Evolutionary conservation across 1,140 invertebrate genomes (phyloP).

Genomic region (Pygmarrhopalites habei): DNA sequence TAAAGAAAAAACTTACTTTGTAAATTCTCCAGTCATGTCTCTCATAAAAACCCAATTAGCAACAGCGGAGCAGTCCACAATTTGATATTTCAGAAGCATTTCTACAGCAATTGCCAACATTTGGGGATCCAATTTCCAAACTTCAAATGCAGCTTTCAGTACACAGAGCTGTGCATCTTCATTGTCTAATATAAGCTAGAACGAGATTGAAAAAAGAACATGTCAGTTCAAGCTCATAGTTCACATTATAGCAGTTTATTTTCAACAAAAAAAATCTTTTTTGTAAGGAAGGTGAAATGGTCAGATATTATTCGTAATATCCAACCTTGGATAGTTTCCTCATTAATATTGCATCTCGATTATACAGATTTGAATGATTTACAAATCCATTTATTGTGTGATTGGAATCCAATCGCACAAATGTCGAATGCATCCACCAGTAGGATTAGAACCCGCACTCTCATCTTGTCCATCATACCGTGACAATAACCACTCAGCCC

Average conservation of each 20-base stretch:
- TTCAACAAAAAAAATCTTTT: neutral
- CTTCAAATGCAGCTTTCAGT: conserved; percentile 82
- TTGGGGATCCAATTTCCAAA: conserved; percentile 92
- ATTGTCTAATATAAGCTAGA: conserved; percentile 52
- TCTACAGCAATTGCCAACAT: conserved; percentile 95
- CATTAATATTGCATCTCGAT: neutral
- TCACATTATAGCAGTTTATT: too few species aligned
- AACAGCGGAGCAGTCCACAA: conserved; percentile 92
- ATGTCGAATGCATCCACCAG: too few species aligned
- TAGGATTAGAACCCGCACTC: too few species aligned
- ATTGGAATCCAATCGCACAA: too few species aligned
- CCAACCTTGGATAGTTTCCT: conserved; percentile 3
- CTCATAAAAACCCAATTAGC: conserved; percentile 98
- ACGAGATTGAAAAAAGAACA: too few species aligned
- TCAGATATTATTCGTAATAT: neutral
- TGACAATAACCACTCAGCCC: too few species aligned
- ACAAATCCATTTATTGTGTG: too few species aligned
- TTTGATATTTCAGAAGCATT: conserved; percentile 94
- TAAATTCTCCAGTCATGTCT: conserved; percentile 89
- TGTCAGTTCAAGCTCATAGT: too few species aligned
- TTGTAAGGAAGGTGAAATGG: conserved; percentile 8
- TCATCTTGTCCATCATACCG: too few species aligned
- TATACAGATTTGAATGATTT: too few species aligned
- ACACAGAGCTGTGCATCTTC: conserved; percentile 95
- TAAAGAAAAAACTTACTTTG: conserved; percentile 54